Evolutionary conservation across 2,888 invertebrate species (phyloP), one percentile per base, ranked within the genome.

Genomic region (Lapara coniferarum): DNA sequence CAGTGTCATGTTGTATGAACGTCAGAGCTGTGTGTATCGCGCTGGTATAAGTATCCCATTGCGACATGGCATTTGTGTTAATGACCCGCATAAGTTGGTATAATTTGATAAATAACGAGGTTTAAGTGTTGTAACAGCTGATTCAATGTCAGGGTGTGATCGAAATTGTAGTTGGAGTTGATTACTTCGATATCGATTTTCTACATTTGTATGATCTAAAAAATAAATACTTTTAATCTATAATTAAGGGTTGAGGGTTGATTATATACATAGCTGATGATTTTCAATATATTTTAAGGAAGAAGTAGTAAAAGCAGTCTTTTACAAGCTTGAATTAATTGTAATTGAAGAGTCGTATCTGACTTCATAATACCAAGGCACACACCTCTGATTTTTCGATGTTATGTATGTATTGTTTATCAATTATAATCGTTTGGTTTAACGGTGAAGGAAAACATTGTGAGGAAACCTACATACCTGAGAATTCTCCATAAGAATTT

Each of bases 21-120:
- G 37, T 52, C 2, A 16, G 1, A 37, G 51, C 73, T 12, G 69
- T 74, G 69, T 75, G 75, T 76, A 71, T 67, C 66, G 55, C 5
- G 10, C 13, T 63, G 44, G 16, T 69, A 30, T 71, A 71, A 71
- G 71, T 72, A 71, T 71, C 72, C 37, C 69, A 71, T 76, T 77
- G 74, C 76, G 68, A 73, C 74, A 76, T 72, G 73, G 52, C 73
- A 73, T 72, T 73, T 73, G 71, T 76, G 75, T 76, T 78, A 77
- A 77, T 78, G 78, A 78, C 77, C 77, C 72, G 75, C 72, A 77
- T 77, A 73, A 68, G 70, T 71, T 72, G 74, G 72, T 76, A 74
- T 72, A 71, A 70, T 75, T 74, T 73, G 73, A 74, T 77, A 74
- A 77, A 78, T 74, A 74, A 71, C 77, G 76, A 78, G 78, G 77